These are phyloP conservation scores for Patella depressa DNA, from an alignment of 2,888 invertebrate genomes.

Conservation along the genomic window DNA sequence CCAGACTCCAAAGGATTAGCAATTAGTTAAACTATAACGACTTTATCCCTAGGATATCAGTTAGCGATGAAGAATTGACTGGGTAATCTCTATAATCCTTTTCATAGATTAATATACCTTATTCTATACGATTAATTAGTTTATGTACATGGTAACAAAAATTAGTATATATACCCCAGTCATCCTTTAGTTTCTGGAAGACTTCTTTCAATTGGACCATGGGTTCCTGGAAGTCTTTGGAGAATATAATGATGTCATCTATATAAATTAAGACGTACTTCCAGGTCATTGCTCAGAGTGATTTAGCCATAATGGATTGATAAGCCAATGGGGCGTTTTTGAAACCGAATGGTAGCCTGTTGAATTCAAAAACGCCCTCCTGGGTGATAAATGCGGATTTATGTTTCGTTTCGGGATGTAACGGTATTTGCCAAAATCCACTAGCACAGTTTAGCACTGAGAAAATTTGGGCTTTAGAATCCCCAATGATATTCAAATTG, in stretches of 20 bases:
- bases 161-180: no score
- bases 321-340: slow-evolving; percentile 39
- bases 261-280: slow-evolving; percentile 41
- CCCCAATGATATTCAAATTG: slow-evolving; percentile 27
- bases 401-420: slow-evolving; percentile 30
- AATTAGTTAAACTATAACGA: no score
- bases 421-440: slow-evolving; percentile 34
- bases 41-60: no score
- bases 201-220: slow-evolving; percentile 31
- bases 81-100: no score
- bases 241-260: slow-evolving; percentile 43
- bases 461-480: slow-evolving; percentile 27
- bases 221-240: slow-evolving; percentile 33
- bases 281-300: slow-evolving; percentile 39
- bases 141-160: no score
- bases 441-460: slow-evolving; percentile 31
- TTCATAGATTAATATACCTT: no score
- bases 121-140: no score
- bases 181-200: slow-evolving; percentile 32
- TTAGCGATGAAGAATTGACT: no score
- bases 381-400: slow-evolving; percentile 40
- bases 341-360: slow-evolving; percentile 41
- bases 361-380: slow-evolving; percentile 36
- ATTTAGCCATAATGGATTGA: slow-evolving; percentile 33
- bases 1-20: no score